A percentile compares a stretch with the other conserved stretches of the same genome.
These are phyloP conservation scores for Drosophila greeni DNA, from an alignment of 2,888 invertebrate genomes.

Conservation along the genomic window DNA sequence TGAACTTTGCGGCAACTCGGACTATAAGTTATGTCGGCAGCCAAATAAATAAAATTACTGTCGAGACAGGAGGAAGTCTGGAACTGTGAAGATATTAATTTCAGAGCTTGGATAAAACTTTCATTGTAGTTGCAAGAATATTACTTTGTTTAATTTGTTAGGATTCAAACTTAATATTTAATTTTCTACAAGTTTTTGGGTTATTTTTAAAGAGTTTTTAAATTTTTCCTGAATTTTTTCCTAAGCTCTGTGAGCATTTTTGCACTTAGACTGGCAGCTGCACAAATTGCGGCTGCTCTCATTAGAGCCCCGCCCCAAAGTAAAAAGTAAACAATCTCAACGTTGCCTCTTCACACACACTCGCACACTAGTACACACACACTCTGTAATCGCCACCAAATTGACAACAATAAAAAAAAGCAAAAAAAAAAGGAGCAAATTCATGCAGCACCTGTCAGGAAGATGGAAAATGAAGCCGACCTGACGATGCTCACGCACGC, in stretches of 20 bases:
- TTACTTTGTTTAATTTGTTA: no score
- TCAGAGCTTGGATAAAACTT: no score
- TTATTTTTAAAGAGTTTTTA: not conserved
- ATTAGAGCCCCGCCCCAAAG: conserved; percentile 37
- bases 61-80: conserved; percentile 5
- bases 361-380: conserved; percentile 14
- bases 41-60: conserved; percentile 37
- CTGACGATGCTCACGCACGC: conserved; percentile 56
- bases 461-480: conserved; percentile 36
- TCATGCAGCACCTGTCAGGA: conserved; percentile 39
- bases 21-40: conserved; percentile 29
- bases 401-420: conserved; percentile 63
- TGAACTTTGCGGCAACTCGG: conserved; percentile 30
- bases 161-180: no score
- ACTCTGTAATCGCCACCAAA: conserved; percentile 62
- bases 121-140: no score
- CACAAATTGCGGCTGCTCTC: conserved; percentile 21
- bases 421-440: conserved; percentile 25
- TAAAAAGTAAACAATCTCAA: conserved; percentile 28
- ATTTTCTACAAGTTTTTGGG: no score
- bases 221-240: not conserved
- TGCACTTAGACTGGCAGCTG: conserved; percentile 15
- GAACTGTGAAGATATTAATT: not conserved
- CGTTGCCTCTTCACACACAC: not conserved
- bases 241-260: not conserved